phyloP scores from a whole-genome alignment of 2,113 vertebrate species.

The Epinephelus lanceolatus region DNA sequence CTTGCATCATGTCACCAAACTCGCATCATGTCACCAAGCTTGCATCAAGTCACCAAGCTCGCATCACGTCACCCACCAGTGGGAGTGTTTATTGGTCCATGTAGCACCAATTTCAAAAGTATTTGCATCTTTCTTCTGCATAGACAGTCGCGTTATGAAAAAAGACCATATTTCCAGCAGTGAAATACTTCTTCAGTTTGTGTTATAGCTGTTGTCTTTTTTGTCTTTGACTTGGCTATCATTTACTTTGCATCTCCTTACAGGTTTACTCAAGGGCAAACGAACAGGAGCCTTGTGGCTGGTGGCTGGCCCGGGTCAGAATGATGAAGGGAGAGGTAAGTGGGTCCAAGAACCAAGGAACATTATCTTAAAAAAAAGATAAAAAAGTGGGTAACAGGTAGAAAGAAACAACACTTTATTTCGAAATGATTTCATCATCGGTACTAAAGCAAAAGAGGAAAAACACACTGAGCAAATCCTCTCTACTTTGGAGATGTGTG shows the following conservation, averaged over 20 bases:
- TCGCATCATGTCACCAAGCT: too few species aligned
- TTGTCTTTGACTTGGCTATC: neutral
- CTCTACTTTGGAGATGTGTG: neutral
- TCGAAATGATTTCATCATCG: neutral
- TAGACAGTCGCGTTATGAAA: too few species aligned
- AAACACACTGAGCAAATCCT: neutral
- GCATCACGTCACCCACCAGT: too few species aligned
- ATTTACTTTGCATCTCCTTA: neutral
- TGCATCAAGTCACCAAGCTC: too few species aligned
- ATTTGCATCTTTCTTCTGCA: too few species aligned
- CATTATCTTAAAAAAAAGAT: neutral
- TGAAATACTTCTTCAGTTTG: too few species aligned
- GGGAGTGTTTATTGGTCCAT: too few species aligned
- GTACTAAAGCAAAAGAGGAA: neutral
- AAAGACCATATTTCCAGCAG: too few species aligned
- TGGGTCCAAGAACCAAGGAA: conserved; percentile 9
- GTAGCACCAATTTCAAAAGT: too few species aligned
- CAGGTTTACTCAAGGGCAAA: conserved; percentile 94
- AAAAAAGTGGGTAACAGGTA: too few species aligned
- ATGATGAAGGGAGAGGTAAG: conserved; percentile 97
- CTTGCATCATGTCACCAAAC: too few species aligned
- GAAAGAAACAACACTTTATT: neutral
- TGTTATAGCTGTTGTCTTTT: neutral
- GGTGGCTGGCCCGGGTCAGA: conserved; percentile 93
- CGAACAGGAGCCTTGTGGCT: conserved; percentile 93